Evolutionary conservation across 2,888 invertebrate species (phyloP).

Genomic region (Himalopsyche tibetana): DNA sequence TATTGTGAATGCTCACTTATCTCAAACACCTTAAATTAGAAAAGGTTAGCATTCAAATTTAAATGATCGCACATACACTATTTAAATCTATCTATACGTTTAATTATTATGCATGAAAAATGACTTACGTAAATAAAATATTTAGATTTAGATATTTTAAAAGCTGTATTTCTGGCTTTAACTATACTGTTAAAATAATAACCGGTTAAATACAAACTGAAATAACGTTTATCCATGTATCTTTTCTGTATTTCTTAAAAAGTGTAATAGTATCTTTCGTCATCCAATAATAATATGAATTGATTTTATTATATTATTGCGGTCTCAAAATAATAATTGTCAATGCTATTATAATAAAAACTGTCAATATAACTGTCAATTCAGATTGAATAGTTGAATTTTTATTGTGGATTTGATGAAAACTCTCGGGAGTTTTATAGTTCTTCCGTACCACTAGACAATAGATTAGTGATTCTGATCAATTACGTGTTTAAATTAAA

Average conservation of each 20-base stretch:
- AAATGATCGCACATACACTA: constrained; percentile 21
- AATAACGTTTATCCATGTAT: not conserved
- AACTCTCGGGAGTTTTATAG: not conserved
- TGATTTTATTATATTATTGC: not conserved
- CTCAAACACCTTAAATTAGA: constrained; percentile 4
- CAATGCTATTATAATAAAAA: not conserved
- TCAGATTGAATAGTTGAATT: constrained; percentile 4
- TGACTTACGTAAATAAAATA: constrained; percentile 7
- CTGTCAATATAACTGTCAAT: constrained; percentile 23
- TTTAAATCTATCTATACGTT: not conserved
- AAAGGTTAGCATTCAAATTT: constrained; percentile 1
- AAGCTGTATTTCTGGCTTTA: not conserved
- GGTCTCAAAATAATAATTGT: constrained; percentile 15
- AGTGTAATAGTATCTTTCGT: not conserved
- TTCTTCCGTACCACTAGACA: constrained; percentile 32
- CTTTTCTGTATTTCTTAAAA: not conserved
- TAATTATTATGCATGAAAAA: constrained; percentile 4
- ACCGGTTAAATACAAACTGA: not conserved
- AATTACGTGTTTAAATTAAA: constrained; percentile 24
- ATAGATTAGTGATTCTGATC: constrained; percentile 39
- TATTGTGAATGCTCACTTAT: constrained; percentile 16
- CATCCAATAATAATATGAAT: not conserved
- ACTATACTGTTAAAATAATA: not conserved
- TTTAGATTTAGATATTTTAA: not conserved
- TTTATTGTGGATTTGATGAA: not conserved